phyloP scores from a whole-genome alignment of 2,888 invertebrate genomes.

The Dryadula phaetusa region DNA sequence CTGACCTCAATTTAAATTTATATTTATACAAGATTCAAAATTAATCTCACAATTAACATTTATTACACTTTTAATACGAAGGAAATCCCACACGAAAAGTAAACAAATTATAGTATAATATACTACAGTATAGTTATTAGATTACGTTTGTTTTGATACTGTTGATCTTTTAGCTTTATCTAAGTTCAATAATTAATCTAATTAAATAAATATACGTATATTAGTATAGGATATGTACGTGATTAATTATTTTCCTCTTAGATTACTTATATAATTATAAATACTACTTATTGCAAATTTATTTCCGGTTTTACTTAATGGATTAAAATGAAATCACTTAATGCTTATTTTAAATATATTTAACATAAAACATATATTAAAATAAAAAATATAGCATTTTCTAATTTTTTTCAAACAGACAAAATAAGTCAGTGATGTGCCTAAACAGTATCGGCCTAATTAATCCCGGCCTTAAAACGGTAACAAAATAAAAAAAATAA shows the following conservation, averaged over 20 bases:
- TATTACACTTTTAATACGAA: not conserved
- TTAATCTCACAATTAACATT: no score
- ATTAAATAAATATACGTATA: not conserved
- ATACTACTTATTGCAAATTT: not conserved
- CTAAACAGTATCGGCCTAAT: no score
- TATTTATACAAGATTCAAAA: no score
- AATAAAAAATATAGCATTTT: no score
- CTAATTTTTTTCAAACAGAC: no score
- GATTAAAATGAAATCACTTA: not conserved
- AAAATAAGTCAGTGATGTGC: no score
- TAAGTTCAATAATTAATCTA: slow-evolving; percentile 20
- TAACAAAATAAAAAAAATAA: no score
- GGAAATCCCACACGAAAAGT: not conserved
- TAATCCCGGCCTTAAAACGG: no score
- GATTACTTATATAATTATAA: slow-evolving; percentile 1
- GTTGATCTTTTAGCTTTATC: slow-evolving; percentile 6
- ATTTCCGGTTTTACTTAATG: slow-evolving; percentile 1
- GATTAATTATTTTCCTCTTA: slow-evolving; percentile 7
- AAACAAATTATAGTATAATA: no score
- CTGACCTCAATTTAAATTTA: no score
- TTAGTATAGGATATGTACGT: not conserved
- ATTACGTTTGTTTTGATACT: slow-evolving; percentile 6
- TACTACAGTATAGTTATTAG: not conserved
- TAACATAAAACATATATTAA: no score
- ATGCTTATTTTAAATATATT: not conserved